Percentiles rank a stretch among this genome's conserved stretches.
These are phyloP conservation scores for Premnoplex brunnescens DNA, from an alignment of 2,797 vertebrate species.

Conservation along the genomic window DNA sequence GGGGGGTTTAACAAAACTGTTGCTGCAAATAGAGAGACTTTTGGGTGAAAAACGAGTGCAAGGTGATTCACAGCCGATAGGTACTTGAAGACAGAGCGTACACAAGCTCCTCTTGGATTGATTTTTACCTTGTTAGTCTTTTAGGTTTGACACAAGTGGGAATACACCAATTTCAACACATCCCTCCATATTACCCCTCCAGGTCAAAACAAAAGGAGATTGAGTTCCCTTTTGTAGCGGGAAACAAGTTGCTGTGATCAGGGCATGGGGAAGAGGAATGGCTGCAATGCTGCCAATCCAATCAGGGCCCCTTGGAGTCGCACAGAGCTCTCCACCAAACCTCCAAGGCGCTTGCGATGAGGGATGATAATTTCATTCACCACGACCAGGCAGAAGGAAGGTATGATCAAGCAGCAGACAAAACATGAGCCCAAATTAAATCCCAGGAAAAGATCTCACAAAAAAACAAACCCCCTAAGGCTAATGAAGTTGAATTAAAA, in stretches of 20 bases:
- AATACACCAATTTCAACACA: constrained; percentile 49
- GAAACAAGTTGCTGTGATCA: constrained; percentile 42
- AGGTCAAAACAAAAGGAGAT: constrained; percentile 67
- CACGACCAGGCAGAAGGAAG: not conserved
- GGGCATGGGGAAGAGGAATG: constrained; percentile 51
- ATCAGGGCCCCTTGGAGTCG: not conserved
- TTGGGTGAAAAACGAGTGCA: not conserved
- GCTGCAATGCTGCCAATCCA: constrained; percentile 29
- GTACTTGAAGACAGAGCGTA: not conserved
- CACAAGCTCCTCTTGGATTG: constrained; percentile 18
- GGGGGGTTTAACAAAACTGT: not conserved
- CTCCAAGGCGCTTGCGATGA: not conserved
- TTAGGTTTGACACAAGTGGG: constrained; percentile 47
- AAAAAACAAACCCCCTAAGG: constrained; percentile 54
- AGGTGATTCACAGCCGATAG: constrained; percentile 28
- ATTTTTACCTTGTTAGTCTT: constrained; percentile 63
- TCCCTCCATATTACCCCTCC: constrained; percentile 45
- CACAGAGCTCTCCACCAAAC: not conserved
- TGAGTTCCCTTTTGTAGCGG: constrained; percentile 30
- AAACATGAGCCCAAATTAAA: constrained; percentile 58
- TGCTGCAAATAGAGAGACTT: not conserved
- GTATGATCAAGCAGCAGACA: constrained; percentile 21
- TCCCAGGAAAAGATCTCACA: not conserved
- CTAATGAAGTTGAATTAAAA: constrained; percentile 73
- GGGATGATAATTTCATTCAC: constrained; percentile 25